Evolutionary conservation across 2,888 invertebrate species (phyloP).

Genomic region (Melanotus villosus): DNA sequence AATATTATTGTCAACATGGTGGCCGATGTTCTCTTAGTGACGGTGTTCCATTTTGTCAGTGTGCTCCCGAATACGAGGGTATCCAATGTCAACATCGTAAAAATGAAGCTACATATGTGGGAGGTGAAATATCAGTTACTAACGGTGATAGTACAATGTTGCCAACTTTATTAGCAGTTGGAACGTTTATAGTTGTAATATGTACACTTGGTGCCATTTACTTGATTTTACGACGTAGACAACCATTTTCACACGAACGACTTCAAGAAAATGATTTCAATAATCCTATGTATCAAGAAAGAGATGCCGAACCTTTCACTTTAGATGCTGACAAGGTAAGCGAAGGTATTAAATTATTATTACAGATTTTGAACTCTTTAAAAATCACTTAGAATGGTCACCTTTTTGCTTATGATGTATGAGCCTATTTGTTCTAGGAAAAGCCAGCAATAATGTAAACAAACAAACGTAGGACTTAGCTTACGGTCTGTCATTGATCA

Average conservation of each 20-base stretch:
- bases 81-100: conserved; percentile 66
- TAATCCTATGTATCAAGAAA: conserved; percentile 90
- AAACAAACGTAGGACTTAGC: no score
- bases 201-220: conserved; percentile 58
- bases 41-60: conserved; percentile 65
- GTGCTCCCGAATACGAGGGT: conserved; percentile 68
- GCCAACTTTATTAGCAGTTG: conserved; percentile 46
- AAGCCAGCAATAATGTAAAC: no score
- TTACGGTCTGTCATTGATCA: no score
- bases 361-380: not conserved
- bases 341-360: no score
- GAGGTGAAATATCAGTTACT: conserved; percentile 37
- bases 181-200: conserved; percentile 48
- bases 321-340: conserved; percentile 75
- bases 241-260: conserved; percentile 82
- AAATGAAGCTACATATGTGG: conserved; percentile 26
- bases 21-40: conserved; percentile 69
- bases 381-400: no score
- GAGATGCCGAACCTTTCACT: conserved; percentile 74
- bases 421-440: no score
- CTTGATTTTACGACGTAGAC: conserved; percentile 58
- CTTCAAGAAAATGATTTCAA: conserved; percentile 86
- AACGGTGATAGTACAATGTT: conserved; percentile 32
- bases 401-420: no score
- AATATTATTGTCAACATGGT: conserved; percentile 70